These are phyloP conservation scores for Eunapius fragilis DNA, from an alignment of 37 sponge, comb jelly and placozoan genomes.

Conservation along the genomic window DNA sequence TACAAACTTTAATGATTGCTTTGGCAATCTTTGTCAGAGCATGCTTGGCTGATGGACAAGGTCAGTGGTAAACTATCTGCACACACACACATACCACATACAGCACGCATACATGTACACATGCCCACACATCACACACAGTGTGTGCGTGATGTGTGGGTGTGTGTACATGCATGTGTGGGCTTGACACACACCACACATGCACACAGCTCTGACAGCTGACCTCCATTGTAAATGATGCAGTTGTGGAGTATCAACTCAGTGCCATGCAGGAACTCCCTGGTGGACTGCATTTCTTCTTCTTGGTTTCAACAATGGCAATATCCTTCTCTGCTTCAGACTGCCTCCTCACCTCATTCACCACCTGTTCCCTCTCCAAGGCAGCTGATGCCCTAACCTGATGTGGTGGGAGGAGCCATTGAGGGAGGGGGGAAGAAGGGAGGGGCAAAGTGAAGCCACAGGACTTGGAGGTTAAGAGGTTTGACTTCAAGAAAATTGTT, in stretches of 20 bases:
- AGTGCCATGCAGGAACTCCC: constrained; percentile 85
- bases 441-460: too few relatives aligned
- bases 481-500: too few relatives aligned
- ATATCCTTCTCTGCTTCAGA: constrained; percentile 74
- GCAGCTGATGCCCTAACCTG: constrained; percentile 70
- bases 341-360: constrained; percentile 72
- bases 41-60: constrained; percentile 55
- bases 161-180: too few relatives aligned
- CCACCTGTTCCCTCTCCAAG: constrained; percentile 52
- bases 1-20: constrained; percentile 78
- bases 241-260: constrained; percentile 99
- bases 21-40: constrained; percentile 89
- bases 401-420: not conserved
- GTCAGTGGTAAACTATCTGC: not conserved
- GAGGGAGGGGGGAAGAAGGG: too few relatives aligned
- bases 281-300: constrained; percentile 80
- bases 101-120: too few relatives aligned
- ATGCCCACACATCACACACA: too few relatives aligned
- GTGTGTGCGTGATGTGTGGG: too few relatives aligned
- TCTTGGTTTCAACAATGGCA: constrained; percentile 87
- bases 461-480: too few relatives aligned
- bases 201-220: too few relatives aligned
- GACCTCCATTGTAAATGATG: constrained; percentile 98
- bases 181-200: too few relatives aligned
- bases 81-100: too few relatives aligned